Conservation (phyloP, 2,888 invertebrate genomes). For the Lagria hirta region DNA sequence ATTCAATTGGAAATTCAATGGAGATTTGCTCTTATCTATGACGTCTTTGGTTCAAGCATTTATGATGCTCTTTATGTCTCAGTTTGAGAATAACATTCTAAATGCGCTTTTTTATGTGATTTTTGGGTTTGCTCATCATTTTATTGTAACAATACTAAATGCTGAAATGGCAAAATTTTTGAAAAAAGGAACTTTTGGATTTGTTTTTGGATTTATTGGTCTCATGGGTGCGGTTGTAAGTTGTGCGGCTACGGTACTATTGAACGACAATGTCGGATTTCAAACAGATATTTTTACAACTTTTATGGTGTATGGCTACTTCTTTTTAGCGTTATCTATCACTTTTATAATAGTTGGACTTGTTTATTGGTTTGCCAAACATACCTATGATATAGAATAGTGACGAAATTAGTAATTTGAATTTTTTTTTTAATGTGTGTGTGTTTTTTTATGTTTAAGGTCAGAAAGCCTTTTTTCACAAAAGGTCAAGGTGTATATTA, state of each 20-base stretch:
- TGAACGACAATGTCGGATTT: constrained; percentile 3
- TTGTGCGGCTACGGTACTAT: constrained; percentile 5
- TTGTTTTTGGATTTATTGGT: constrained; percentile 12
- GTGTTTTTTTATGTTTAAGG: too few relatives aligned
- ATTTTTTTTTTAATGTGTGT: too few relatives aligned
- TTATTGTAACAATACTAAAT: constrained; percentile 9
- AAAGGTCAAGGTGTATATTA: too few relatives aligned
- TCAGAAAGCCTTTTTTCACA: too few relatives aligned
- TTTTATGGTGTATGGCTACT: constrained; percentile 16
- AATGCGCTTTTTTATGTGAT: constrained; percentile 10
- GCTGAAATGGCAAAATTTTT: constrained; percentile 15
- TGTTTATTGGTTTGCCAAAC: constrained; percentile 19
- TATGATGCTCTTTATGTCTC: constrained; percentile 16
- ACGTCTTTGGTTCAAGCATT: constrained; percentile 16
- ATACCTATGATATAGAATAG: too few relatives aligned
- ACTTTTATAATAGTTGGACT: constrained; percentile 19
- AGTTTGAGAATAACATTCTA: constrained; percentile 1
- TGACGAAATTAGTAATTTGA: too few relatives aligned
- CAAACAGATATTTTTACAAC: too few relatives aligned
- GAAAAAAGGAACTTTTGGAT: constrained; percentile 5
- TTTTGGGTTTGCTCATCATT: constrained; percentile 9
- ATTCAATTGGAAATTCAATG: constrained; percentile 17
- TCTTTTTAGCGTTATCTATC: constrained; percentile 6
- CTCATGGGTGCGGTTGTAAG: constrained; percentile 2
- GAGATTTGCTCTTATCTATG: constrained; percentile 16